Evolutionary conservation across 2,797 vertebrate species (phyloP).

Genomic region (Acipenser ruthenus): DNA sequence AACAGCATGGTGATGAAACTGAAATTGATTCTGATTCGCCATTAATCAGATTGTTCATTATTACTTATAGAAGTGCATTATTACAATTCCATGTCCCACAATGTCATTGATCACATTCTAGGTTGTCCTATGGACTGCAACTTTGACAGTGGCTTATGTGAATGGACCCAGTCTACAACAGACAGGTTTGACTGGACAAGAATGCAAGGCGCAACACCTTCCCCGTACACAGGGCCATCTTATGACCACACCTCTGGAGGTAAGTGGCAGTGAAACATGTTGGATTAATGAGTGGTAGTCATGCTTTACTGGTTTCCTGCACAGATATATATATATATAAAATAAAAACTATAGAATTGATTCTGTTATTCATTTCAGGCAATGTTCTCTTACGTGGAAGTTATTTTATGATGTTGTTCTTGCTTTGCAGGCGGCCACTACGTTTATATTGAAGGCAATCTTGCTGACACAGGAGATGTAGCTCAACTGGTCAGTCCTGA

Average conservation of each 20-base stretch:
- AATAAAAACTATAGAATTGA: no score
- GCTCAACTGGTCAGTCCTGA: slow-evolving; percentile 54
- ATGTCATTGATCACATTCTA: no score
- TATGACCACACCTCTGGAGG: slow-evolving; percentile 70
- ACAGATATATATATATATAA: no score
- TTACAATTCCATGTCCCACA: no score
- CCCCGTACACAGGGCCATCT: slow-evolving; percentile 57
- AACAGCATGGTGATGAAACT: no score
- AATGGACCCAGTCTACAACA: slow-evolving; percentile 58
- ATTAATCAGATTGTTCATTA: no score
- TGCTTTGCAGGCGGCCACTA: slow-evolving; percentile 53
- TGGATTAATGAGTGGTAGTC: not conserved
- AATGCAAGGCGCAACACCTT: slow-evolving; percentile 60
- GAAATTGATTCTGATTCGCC: no score
- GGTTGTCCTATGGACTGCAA: slow-evolving; percentile 55
- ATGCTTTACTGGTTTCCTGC: not conserved
- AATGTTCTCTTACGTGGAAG: no score
- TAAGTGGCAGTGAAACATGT: slow-evolving; percentile 27
- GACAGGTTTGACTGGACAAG: slow-evolving; percentile 63
- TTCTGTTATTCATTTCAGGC: no score
- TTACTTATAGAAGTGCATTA: no score
- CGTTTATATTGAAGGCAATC: slow-evolving; percentile 54
- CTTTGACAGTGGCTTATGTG: slow-evolving; percentile 61
- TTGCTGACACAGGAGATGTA: slow-evolving; percentile 42
- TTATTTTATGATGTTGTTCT: not conserved